phyloP scores from a whole-genome alignment of 2,113 vertebrate genomes.

The Conger conger region DNA sequence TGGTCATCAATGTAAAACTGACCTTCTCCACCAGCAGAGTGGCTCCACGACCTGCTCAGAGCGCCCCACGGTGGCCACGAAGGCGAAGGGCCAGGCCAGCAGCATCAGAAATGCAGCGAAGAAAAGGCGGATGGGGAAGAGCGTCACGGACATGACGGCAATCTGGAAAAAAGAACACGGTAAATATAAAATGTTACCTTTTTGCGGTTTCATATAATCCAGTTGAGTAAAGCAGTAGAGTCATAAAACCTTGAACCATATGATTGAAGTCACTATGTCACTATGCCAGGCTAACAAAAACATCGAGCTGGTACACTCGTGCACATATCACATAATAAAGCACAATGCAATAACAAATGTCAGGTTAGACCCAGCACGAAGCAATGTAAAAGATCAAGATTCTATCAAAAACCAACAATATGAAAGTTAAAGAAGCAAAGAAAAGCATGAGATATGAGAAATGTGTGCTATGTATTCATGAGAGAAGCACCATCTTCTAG shows the following conservation, averaged over 20 bases:
- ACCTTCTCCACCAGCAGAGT: constrained; percentile 85
- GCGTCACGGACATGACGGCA: constrained; percentile 88
- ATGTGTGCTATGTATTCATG: no score
- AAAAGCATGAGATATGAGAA: no score
- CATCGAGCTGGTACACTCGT: no score
- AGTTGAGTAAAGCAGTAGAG: neutral
- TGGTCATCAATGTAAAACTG: neutral
- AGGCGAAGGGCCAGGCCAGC: constrained; percentile 94
- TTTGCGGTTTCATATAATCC: neutral
- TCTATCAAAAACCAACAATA: no score
- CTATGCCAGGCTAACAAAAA: no score
- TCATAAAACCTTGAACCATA: neutral
- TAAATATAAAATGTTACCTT: neutral
- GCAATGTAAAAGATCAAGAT: no score
- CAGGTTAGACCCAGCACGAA: no score
- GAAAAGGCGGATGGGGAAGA: constrained; percentile 92
- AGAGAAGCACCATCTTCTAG: no score
- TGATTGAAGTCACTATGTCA: neutral
- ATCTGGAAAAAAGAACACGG: constrained; percentile 72
- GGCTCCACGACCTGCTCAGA: constrained; percentile 77
- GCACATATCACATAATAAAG: no score
- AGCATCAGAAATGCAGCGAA: constrained; percentile 95
- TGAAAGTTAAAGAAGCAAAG: no score
- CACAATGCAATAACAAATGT: no score
- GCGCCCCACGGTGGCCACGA: constrained; percentile 82